These are phyloP conservation scores for Vespertilio murinus DNA, from an alignment of 2,797 vertebrate species.

Conservation along the genomic window DNA sequence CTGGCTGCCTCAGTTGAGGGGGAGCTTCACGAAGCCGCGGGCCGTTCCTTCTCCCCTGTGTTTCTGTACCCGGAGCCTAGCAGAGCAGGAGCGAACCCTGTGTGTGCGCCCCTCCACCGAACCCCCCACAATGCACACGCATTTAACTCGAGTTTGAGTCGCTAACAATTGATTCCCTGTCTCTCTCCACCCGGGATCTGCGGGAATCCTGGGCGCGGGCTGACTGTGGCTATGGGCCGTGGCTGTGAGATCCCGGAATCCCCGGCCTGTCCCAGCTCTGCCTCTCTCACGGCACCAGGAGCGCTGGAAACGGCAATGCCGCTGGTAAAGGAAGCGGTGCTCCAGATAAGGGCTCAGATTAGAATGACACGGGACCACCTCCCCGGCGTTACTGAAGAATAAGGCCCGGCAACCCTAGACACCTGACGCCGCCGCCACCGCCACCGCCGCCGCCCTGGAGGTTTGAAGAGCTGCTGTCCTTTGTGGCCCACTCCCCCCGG, in stretches of 20 bases:
- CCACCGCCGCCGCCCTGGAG: too few species aligned
- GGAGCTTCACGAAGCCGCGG: not conserved
- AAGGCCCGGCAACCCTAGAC: not conserved
- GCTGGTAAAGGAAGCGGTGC: not conserved
- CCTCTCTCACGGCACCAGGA: not conserved
- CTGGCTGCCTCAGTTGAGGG: not conserved
- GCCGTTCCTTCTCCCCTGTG: not conserved
- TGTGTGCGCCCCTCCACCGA: not conserved
- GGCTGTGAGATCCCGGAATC: not conserved
- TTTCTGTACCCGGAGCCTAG: not conserved
- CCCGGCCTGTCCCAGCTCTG: not conserved
- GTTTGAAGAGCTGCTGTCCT: not conserved
- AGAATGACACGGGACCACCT: not conserved
- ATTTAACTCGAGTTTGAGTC: not conserved
- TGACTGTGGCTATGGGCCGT: not conserved
- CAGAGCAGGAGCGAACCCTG: not conserved
- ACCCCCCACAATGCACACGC: not conserved
- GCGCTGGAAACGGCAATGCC: not conserved
- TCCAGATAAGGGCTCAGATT: not conserved
- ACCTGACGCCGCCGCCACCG: not conserved
- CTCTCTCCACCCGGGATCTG: not conserved
- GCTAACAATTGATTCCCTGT: not conserved
- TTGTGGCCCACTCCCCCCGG: not conserved
- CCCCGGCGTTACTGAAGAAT: not conserved
- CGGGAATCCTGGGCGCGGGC: not conserved